Conservation (phyloP, 2,113 vertebrate genomes). For the Aspidoscelis tigris region DNA sequence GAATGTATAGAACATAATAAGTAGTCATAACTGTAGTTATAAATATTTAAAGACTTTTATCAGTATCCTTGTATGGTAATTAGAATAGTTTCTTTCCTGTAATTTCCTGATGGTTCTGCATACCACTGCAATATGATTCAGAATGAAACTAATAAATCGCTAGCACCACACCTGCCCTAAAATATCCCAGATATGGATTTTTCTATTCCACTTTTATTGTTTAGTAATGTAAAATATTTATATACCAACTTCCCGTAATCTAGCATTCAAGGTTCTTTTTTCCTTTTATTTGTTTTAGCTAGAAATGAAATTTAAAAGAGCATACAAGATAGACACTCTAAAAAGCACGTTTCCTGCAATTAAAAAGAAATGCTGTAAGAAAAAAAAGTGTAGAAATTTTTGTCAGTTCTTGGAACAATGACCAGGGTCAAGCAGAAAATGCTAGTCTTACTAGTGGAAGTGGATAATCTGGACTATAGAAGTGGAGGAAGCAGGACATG, state of each 20-base stretch:
- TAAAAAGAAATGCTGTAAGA: background rate
- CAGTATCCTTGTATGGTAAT: background rate
- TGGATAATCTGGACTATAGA: no score
- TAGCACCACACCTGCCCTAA: background rate
- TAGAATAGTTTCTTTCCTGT: background rate
- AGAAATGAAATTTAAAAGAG: background rate
- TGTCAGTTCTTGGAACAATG: background rate
- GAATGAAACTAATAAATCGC: background rate
- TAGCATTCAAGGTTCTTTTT: background rate
- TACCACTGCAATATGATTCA: background rate
- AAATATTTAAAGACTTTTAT: slow-evolving; percentile 29
- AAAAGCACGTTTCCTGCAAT: background rate
- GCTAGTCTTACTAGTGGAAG: no score
- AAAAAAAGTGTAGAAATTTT: background rate
- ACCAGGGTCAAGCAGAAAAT: no score
- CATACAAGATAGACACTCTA: background rate
- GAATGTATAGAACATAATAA: slow-evolving; percentile 18
- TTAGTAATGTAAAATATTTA: background rate
- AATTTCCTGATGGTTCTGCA: background rate
- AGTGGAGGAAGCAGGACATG: no score
- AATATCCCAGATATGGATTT: background rate
- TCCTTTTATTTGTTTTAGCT: no score
- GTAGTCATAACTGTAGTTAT: background rate
- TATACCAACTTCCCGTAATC: no score
- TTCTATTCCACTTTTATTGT: slow-evolving; percentile 7